These are phyloP conservation scores for Silurus glanis DNA, from an alignment of 2,113 vertebrate species.

Conservation along the genomic window DNA sequence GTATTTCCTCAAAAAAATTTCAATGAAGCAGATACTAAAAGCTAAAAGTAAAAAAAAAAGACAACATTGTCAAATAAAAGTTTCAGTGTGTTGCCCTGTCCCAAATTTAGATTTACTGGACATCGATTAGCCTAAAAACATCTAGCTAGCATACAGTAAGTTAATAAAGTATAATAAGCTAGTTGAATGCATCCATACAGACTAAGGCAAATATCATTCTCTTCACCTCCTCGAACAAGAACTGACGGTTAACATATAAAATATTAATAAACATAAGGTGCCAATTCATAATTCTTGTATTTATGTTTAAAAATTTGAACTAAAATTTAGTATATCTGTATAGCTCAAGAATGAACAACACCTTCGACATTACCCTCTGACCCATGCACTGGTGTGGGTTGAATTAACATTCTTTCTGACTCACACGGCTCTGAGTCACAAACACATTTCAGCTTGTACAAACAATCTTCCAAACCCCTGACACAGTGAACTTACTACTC, in stretches of 20 bases:
- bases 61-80: background rate
- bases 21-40: background rate
- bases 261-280: background rate
- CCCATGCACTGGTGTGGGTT: constrained; percentile 4
- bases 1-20: background rate
- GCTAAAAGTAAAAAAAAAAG: background rate
- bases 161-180: background rate
- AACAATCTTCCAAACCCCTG: background rate
- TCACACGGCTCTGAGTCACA: constrained; percentile 13
- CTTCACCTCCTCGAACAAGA: background rate
- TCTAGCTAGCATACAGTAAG: background rate
- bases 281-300: background rate
- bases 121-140: background rate
- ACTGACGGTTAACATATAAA: too few species aligned
- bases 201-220: background rate
- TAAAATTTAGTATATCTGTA: background rate
- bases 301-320: background rate
- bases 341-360: background rate
- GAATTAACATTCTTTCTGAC: constrained; percentile 30
- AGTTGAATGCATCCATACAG: background rate
- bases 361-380: constrained; percentile 21
- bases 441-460: background rate
- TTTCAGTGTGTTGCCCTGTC: background rate
- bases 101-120: background rate
- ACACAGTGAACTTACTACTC: constrained; percentile 15